phyloP scores from a whole-genome alignment of 2,113 vertebrate species.

The Blennius ocellaris region DNA sequence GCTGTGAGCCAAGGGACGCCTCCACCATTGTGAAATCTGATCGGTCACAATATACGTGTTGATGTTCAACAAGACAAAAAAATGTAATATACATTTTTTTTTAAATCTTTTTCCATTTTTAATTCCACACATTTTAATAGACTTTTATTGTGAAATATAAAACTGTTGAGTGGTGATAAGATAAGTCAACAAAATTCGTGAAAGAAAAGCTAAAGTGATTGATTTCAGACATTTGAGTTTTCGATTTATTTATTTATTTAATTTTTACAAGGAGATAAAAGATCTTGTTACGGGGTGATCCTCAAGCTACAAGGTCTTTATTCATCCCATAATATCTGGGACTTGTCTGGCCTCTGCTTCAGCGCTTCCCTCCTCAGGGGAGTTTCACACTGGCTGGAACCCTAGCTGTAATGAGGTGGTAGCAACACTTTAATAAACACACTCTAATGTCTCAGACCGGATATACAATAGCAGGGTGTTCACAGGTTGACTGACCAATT shows the following conservation, averaged over 20 bases:
- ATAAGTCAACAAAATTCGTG: slow-evolving; percentile 19
- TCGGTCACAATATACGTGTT: too few relatives aligned
- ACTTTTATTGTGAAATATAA: slow-evolving; percentile 4
- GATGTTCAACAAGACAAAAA: too few relatives aligned
- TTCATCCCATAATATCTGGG: slow-evolving; percentile 61
- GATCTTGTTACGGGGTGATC: slow-evolving; percentile 54
- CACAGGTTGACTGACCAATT: slow-evolving; percentile 27
- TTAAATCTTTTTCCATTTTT: background rate
- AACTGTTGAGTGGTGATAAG: slow-evolving; percentile 16
- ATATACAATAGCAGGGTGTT: slow-evolving; percentile 45
- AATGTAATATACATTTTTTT: too few relatives aligned
- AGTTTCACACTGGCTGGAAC: slow-evolving; percentile 56
- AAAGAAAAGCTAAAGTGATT: slow-evolving; percentile 11
- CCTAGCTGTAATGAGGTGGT: slow-evolving; percentile 65
- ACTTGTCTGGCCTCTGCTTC: slow-evolving; percentile 51
- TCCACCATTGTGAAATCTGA: too few relatives aligned
- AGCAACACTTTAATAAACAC: slow-evolving; percentile 45
- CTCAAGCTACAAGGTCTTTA: slow-evolving; percentile 55
- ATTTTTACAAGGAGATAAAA: slow-evolving; percentile 47
- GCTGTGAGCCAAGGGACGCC: too few relatives aligned
- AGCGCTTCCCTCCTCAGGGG: slow-evolving; percentile 50
- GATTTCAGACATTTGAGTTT: slow-evolving; percentile 15
- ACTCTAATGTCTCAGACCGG: slow-evolving; percentile 22
- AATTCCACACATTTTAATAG: background rate
- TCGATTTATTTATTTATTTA: background rate